Evolutionary conservation across 2,888 invertebrate genomes (phyloP).

Genomic region (Apamea monoglypha): DNA sequence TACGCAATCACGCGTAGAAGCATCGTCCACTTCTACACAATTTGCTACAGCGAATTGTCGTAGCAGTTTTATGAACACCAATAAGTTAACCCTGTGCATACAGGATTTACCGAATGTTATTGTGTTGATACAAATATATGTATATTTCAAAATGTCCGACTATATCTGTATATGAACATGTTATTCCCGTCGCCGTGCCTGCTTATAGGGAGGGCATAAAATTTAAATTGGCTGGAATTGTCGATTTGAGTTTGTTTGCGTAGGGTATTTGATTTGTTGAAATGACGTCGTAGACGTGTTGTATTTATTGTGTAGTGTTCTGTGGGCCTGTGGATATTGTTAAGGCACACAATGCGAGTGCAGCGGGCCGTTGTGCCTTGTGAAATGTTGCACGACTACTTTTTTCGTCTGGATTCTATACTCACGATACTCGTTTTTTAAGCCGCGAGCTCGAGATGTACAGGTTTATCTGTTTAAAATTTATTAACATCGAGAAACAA

Average conservation of each 20-base stretch:
- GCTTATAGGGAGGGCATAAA: constrained; percentile 78
- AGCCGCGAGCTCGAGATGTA: constrained; percentile 89
- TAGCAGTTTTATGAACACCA: constrained; percentile 36
- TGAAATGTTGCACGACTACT: constrained; percentile 90
- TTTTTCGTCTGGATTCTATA: constrained; percentile 90
- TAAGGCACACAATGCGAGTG: constrained; percentile 89
- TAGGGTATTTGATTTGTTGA: constrained; percentile 86
- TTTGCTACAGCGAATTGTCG: constrained; percentile 15
- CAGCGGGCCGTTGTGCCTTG: constrained; percentile 89
- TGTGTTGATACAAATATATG: constrained; percentile 42
- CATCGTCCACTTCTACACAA: constrained; percentile 4
- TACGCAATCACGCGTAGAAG: neutral
- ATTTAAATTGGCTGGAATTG: constrained; percentile 85
- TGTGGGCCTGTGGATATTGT: constrained; percentile 86
- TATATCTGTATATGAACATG: constrained; percentile 65
- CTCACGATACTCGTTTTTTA: constrained; percentile 89
- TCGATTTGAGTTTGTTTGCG: constrained; percentile 84
- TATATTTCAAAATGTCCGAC: constrained; percentile 50
- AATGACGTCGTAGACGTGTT: constrained; percentile 84
- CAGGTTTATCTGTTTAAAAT: constrained; percentile 91
- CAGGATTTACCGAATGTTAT: constrained; percentile 41
- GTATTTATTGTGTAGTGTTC: constrained; percentile 86
- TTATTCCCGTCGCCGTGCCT: constrained; percentile 69
- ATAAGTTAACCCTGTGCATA: constrained; percentile 33
- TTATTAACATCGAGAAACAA: constrained; percentile 90